phyloP scores from a whole-genome alignment of 1,140 invertebrate genomes.

The Chlorops oryzae region DNA sequence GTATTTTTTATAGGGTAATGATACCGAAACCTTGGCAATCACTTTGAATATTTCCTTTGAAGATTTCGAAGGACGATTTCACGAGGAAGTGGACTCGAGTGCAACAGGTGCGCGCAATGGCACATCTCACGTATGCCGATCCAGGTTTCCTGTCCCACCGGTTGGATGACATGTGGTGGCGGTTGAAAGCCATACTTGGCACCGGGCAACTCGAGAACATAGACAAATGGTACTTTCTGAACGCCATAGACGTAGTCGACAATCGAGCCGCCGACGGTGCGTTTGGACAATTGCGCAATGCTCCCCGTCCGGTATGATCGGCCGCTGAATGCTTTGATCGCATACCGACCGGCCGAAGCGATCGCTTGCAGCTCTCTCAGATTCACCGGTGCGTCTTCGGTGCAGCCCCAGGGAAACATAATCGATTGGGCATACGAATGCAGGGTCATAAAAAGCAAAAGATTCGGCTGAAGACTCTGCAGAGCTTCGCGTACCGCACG shows the following conservation, averaged over 20 bases:
- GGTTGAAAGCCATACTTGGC: constrained; percentile 58
- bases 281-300: constrained; percentile 40
- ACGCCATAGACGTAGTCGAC: constrained; percentile 65
- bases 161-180: constrained; percentile 55
- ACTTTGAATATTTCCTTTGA: too few relatives aligned
- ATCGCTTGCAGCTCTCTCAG: constrained; percentile 41
- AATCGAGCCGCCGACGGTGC: constrained; percentile 60
- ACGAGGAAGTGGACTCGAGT: too few relatives aligned
- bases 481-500: constrained; percentile 56
- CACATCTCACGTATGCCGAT: constrained; percentile 46
- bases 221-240: constrained; percentile 57
- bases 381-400: constrained; percentile 39
- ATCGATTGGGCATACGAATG: constrained; percentile 62
- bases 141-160: constrained; percentile 54
- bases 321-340: constrained; percentile 51
- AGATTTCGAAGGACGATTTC: too few relatives aligned
- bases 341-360: constrained; percentile 44
- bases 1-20: too few relatives aligned
- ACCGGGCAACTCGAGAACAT: constrained; percentile 62
- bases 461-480: constrained; percentile 48
- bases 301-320: constrained; percentile 47
- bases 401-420: constrained; percentile 58
- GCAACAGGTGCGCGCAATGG: constrained; percentile 32
- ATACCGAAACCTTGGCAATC: too few relatives aligned
- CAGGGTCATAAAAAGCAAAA: constrained; percentile 62